Base-by-base conservation (phyloP, 1,140 invertebrate species). In the Drosophila orosa region DNA sequence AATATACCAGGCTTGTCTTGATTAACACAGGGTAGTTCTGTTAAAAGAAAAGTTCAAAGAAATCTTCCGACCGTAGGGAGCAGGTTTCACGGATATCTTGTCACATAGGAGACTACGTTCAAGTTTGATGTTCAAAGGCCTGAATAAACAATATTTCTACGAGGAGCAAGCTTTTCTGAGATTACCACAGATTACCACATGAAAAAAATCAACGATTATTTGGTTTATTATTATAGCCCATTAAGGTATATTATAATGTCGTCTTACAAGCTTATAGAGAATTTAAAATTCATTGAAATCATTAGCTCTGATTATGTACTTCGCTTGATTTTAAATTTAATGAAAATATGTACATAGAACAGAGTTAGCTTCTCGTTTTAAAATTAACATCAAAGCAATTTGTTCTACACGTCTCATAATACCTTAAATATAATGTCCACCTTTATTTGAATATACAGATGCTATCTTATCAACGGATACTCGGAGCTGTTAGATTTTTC, bases 401-500 rank as follows among this genome's bases (percentile, higher is more conserved):
- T 45, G 9, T 57, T 57, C 25, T 22, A 27, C 15, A 17, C n/a
- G 7, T 56, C 24, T 42, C 9, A 13, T 10, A 19, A 8, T 15
- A 44, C 19, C 42, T 22, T 25, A 27, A 19, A 25, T 19, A 48
- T 12, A 40, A 48, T 13, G 24, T 24, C 27, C 15, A 44, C 29
- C 42, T 12, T 33, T 47, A 47, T 63, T 63, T 63, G 25, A 15
- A 62, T 47, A 33, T 15, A 13, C n/a, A 48, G 42, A 29, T 48
- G n/a, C 25, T 65, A 65, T 67, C 63, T 67, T 67, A 67, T 67
- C 63, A 65, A 40, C 33, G 13, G 22, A 24, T 27, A 31, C 63
- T 29, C 57, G 33, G 33, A 37, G 42, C n/a, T 8, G 17, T 39
- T 61, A 22, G 12, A 39, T 37, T 5, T n/a, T 6, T 3, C 15